A percentile compares a stretch with the other conserved stretches of the same genome.
phyloP scores from a whole-genome alignment of 2,113 vertebrate species.

The Meles meles region DNA sequence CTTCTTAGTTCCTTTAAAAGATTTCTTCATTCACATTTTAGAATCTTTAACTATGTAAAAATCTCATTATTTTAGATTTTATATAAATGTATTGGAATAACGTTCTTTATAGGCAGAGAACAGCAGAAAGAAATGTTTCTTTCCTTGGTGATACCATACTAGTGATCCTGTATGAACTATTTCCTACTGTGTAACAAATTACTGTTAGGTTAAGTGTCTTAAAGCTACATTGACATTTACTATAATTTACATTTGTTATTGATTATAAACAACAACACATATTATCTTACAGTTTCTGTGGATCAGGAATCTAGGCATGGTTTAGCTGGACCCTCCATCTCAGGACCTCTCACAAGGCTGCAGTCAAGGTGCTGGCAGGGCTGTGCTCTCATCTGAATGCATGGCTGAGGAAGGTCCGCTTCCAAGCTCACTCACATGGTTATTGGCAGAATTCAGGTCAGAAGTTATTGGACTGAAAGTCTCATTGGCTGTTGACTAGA shows the following conservation, averaged over 20 bases:
- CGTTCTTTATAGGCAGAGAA: not conserved
- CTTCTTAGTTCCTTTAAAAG: not conserved
- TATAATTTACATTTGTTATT: not conserved
- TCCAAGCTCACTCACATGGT: not conserved
- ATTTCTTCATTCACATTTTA: not conserved
- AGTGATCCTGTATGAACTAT: not conserved
- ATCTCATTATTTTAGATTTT: not conserved
- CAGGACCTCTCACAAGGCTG: not conserved
- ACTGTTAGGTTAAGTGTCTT: not conserved
- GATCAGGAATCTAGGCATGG: not conserved
- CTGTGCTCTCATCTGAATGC: not conserved
- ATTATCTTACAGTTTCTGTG: not conserved
- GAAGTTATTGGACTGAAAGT: not conserved
- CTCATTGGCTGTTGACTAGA: not conserved
- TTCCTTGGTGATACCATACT: not conserved
- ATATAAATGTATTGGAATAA: conserved; percentile 5
- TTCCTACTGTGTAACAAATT: not conserved
- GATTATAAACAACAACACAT: not conserved
- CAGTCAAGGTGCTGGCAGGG: not conserved
- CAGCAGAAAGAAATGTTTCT: conserved; percentile 6
- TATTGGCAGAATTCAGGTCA: not conserved
- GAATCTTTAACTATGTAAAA: conserved; percentile 38
- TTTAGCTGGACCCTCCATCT: not conserved
- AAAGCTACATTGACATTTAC: not conserved
- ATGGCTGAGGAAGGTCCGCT: not conserved